Evolutionary conservation across 1,140 invertebrate genomes (phyloP).

Genomic region (Ceratina calcarata): DNA sequence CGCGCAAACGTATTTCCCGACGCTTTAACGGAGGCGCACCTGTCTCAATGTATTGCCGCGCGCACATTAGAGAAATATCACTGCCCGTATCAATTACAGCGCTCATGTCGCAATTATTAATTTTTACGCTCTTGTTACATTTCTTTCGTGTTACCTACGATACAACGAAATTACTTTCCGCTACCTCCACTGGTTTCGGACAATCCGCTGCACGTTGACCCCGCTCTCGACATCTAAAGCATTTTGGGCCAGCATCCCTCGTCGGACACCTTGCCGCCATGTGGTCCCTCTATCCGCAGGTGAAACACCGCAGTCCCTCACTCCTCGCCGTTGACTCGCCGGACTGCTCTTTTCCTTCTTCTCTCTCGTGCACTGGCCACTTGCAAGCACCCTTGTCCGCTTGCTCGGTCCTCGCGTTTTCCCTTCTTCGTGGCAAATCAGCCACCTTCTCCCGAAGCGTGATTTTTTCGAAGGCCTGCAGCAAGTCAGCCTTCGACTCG

Average conservation of each 20-base stretch:
- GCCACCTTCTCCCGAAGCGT: background rate
- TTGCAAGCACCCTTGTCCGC: background rate
- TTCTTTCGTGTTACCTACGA: background rate
- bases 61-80: background rate
- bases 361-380: background rate
- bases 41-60: background rate
- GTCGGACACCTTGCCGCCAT: constrained; percentile 2
- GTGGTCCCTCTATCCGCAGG: constrained; percentile 19
- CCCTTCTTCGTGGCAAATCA: background rate
- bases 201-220: background rate
- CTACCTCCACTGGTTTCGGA: background rate
- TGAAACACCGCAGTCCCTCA: constrained; percentile 29
- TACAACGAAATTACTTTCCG: background rate
- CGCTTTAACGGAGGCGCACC: background rate
- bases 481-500: too few species aligned
- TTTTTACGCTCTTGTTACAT: background rate
- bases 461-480: background rate
- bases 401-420: background rate
- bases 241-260: constrained; percentile 11
- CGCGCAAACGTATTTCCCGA: background rate
- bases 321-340: background rate
- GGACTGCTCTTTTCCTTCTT: too few species aligned
- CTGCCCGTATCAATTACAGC: background rate
- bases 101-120: background rate
- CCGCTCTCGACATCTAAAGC: constrained; percentile 15